Evolutionary conservation across 1,140 invertebrate species (phyloP).

Genomic region (Cherax quadricarinatus): DNA sequence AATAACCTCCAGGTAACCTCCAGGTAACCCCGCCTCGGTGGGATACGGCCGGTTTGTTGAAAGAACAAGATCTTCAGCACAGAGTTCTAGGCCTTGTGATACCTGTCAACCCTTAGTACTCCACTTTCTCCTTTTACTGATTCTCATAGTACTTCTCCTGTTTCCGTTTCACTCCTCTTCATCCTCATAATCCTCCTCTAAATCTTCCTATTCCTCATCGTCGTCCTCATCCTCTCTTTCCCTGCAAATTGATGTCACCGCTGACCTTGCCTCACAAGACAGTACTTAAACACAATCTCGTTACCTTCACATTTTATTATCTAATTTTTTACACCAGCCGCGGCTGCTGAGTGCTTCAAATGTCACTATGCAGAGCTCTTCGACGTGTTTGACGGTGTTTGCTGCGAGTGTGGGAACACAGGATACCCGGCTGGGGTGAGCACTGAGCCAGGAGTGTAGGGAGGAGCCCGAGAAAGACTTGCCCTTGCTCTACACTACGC

Average conservation of each 20-base stretch:
- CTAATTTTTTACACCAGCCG: neutral
- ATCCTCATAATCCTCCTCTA: too few species aligned
- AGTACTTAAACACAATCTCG: neutral
- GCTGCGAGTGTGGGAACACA: neutral
- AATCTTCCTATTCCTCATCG: neutral
- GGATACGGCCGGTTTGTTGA: too few species aligned
- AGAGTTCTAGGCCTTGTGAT: too few species aligned
- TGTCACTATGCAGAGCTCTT: neutral
- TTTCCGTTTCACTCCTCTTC: too few species aligned
- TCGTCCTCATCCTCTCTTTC: neutral
- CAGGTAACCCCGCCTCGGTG: too few species aligned
- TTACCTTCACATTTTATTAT: neutral
- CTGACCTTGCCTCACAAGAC: neutral
- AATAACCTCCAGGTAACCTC: too few species aligned
- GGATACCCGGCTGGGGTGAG: neutral
- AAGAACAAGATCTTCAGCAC: too few species aligned
- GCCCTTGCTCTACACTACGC: neutral
- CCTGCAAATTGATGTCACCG: neutral
- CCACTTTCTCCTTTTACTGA: too few species aligned
- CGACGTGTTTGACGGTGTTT: neutral
- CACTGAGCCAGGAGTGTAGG: neutral
- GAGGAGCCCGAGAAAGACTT: neutral
- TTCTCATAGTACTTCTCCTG: too few species aligned
- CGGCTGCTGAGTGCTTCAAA: neutral
- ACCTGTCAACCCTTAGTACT: too few species aligned